Evolutionary conservation across 1,140 invertebrate species (phyloP), one percentile per base, ranked within the genome.

Genomic region (Papilio glaucus): DNA sequence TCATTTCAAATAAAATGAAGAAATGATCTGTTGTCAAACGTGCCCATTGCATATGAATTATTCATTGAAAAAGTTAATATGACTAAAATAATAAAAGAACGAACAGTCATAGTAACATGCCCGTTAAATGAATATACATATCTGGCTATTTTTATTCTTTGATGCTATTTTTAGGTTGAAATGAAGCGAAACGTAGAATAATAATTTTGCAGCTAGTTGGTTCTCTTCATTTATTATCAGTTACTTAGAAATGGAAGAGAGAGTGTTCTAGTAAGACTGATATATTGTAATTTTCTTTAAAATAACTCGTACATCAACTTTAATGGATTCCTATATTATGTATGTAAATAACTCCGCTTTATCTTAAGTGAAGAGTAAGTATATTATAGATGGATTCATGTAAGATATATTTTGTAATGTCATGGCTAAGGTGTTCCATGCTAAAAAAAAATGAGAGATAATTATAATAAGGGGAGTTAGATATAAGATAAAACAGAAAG

Each of bases 91-190:
- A 37, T 12, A 65, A 38, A 65, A 38, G n/a, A 65, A 41, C 9
- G n/a, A 8, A 63, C 37, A 39, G 39, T 65, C 15, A 65, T 65
- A 65, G 39, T 65, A 41, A 39, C 61, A 63, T 63, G 39, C 62
- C 33, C 21, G 62, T 65, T 65, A 65, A 39, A 65, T 65, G 62
- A 65, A 65, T 37, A 65, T 65, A 65, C 62, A 65, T 65, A 65
- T 65, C 62, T 39, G 29, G 18, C 62, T 65, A 65, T 65, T 65
- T 65, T 65, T 65, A 65, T 12, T 5, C 37, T 21, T 65, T 39
- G 0, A 39, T 38, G 62, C 62, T 65, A 65, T 65, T 65, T 24
- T 65, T 65, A 65, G 18, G n/a, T 12, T 33, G 39, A 53, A 65
- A 65, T 29, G 29, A 26, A 60, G 57, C 57, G 21, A 26, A 60